Evolutionary conservation across 2,888 invertebrate genomes (phyloP), one percentile per base, ranked within the genome.

Genomic region (Eupithecia subumbrata): DNA sequence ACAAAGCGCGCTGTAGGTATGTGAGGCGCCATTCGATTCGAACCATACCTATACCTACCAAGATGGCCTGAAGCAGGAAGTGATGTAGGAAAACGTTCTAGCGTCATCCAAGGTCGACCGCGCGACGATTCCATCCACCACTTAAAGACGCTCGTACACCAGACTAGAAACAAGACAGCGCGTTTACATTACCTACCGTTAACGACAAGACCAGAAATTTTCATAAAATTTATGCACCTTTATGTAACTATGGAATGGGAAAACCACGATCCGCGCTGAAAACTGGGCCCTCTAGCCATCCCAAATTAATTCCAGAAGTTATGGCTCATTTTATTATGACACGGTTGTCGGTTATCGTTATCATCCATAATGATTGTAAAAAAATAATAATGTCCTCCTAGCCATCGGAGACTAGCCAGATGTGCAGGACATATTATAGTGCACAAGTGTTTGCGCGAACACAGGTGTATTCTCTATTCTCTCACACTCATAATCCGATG

Each of bases 11-110:
- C 75, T 80, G 81, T 81, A 76, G 82, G 80, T 82, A 82, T 81
- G 77, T 77, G 76, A 78, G 80, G 86, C 88, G 88, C 86, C 86
- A 82, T 80, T 84, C 82, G 81, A 84, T 84, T 84, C 82, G 83
- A 87, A 85, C 84, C 86, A 84, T 87, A 84, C 68, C 43, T 67
- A 43, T 22, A 66, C 64, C 37, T 66, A 67, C 87, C 84, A 89
- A 92, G 92, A 93, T 92, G 92, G 90, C 90, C 88, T 88, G 87
- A 84, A 93, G 88, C 90, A 94, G 94, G 94, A 94, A 94, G 92
- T 93, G 85, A 90, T 89, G 91, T 92, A 93, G 93, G 93, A 94
- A 94, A 94, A 94, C 92, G 91, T 89, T 90, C 87, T 88, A 91
- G 83, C 92, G 92, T 91, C 92, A 88, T 87, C 84, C 94, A 95